phyloP scores from a whole-genome alignment of 2,113 vertebrate species.

The Chloropsis hardwickii region DNA sequence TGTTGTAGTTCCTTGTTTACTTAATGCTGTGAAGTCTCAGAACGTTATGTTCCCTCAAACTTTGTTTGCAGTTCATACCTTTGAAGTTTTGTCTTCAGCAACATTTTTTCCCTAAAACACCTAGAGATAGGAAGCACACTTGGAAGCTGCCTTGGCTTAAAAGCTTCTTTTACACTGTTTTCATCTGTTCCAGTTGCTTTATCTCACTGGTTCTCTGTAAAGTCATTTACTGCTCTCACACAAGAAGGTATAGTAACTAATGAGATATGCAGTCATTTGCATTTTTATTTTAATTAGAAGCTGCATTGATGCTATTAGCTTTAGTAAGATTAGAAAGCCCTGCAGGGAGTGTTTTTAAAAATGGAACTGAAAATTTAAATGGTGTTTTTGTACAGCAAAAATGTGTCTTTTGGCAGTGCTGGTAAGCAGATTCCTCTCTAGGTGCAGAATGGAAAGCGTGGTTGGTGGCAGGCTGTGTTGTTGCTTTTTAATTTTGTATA shows the following conservation, averaged over 20 bases:
- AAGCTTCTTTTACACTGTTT: background rate
- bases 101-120: background rate
- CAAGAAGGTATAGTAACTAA: background rate
- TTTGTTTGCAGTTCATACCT: background rate
- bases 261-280: background rate
- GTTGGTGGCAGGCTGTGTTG: background rate
- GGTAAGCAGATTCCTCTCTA: background rate
- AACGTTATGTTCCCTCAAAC: background rate
- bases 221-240: background rate
- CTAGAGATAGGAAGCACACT: background rate
- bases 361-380: background rate
- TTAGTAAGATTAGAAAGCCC: background rate
- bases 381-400: background rate
- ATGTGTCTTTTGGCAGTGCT: background rate
- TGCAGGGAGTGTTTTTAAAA: background rate
- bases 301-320: background rate
- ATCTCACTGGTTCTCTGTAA: background rate
- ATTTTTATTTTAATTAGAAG: slow-evolving; percentile 39
- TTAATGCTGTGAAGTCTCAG: background rate
- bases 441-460: background rate
- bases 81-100: background rate
- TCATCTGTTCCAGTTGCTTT: slow-evolving; percentile 17
- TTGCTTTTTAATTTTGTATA: background rate
- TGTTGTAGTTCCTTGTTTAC: background rate
- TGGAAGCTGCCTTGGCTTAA: background rate